Base-by-base conservation (phyloP, 1,140 invertebrate genomes). In the Monochamus saltuarius region DNA sequence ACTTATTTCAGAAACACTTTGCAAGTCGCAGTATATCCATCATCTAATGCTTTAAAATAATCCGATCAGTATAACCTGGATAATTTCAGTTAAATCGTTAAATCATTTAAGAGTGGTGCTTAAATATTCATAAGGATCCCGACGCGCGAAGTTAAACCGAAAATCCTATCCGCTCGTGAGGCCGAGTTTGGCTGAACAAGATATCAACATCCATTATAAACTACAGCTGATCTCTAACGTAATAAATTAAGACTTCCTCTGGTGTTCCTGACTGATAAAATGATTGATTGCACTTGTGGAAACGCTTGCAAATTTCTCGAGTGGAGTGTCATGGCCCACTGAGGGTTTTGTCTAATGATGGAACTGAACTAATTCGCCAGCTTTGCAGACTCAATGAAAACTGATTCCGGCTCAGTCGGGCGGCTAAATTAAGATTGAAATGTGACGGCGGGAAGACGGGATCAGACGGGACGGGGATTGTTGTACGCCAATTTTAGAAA, bases 141-240 rank as follows among this genome's bases (percentile, higher is more conserved):
- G 22, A 29, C 22, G 22, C 2, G 22, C 6, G 22, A 29, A 29
- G 22, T 29, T 29, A 6, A 29, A 29, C 2, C 2, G 22, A 29
- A 29, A 29, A 29, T 29, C 22, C 22, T 2, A 3, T 29, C 6
- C 45, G 13, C 11, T 47, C 10, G 45, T 11, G 45, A 19, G 16
- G 6, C 45, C 29, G 45, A 6, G 17, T 47, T 29, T 29, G 45
- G 29, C 45, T n/a, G 45, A 47, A 47, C 9, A n/a, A 34, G 47
- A 13, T 35, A 13, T 52, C 29, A 13, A 34, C 35, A 11, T 52
- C 36, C 36, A 52, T 52, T 52, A 38, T 16, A 52, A 11, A 34
- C 34, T 60, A 55, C 59, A 60, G 50, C 59, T 60, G 29, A 55
- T 60, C 59, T 60, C 59, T 60, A 50, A 50, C 57, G 57, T 52